These are phyloP conservation scores for Phalacrocorax pelagicus DNA, from an alignment of 2,113 vertebrate genomes.

Conservation along the genomic window DNA sequence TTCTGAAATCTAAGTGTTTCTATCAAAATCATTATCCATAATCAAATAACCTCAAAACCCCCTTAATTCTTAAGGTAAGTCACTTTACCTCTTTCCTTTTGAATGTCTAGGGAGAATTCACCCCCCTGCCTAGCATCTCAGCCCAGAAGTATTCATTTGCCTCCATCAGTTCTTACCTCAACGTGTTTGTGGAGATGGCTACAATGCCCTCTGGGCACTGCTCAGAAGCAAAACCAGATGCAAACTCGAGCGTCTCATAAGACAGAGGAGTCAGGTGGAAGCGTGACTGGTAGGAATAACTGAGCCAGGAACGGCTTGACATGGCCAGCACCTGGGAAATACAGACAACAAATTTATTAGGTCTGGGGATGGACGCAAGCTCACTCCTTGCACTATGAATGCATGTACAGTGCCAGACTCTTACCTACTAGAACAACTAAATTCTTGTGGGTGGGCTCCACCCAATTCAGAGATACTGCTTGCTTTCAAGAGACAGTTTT, in stretches of 20 bases:
- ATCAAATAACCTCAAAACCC: not conserved
- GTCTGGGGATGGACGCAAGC: not conserved
- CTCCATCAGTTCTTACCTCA: constrained; percentile 79
- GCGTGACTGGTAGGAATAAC: constrained; percentile 97
- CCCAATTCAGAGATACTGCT: not conserved
- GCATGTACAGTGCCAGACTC: accelerated
- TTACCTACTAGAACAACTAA: not conserved
- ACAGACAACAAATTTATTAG: not conserved
- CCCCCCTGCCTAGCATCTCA: not conserved
- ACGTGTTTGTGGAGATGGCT: constrained; percentile 96
- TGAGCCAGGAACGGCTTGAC: constrained; percentile 98
- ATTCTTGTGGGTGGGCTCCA: not conserved
- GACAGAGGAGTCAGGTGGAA: constrained; percentile 96
- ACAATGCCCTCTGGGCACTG: constrained; percentile 98
- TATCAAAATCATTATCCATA: not conserved
- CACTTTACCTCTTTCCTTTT: not conserved
- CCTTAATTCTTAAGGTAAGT: not conserved
- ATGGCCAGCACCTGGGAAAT: constrained; percentile 90
- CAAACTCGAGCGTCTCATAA: constrained; percentile 95
- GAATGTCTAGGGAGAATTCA: not conserved
- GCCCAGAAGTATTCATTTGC: not conserved
- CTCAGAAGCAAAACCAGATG: constrained; percentile 96
- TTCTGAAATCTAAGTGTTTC: not conserved
- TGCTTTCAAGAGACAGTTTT: not conserved
- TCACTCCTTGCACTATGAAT: not conserved